Evolutionary conservation across 2,113 vertebrate genomes (phyloP).

Genomic region (Coturnix japonica): DNA sequence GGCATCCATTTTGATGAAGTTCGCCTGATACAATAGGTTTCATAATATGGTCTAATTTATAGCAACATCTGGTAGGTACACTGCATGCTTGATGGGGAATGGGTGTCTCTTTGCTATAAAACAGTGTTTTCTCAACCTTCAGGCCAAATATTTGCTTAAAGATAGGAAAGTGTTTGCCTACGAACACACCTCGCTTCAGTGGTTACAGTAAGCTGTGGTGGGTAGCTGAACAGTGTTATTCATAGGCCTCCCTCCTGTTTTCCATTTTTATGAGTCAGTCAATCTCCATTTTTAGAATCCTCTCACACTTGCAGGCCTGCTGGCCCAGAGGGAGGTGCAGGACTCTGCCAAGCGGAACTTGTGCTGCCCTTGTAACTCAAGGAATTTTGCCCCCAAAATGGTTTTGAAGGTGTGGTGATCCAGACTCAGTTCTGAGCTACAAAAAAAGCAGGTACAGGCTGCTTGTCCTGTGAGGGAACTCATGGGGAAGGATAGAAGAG

Average conservation of each 20-base stretch:
- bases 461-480: neutral
- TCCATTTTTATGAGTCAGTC: conserved; percentile 49
- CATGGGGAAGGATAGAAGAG: neutral
- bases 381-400: neutral
- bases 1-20: neutral
- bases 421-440: neutral
- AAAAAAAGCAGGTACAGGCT: neutral
- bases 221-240: conserved; percentile 10
- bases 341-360: neutral
- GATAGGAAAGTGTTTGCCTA: conserved; percentile 9
- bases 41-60: neutral
- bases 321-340: neutral
- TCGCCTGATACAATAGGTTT: neutral
- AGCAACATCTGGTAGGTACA: neutral
- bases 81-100: neutral
- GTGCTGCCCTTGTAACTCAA: neutral
- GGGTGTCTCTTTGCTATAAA: neutral
- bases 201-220: neutral
- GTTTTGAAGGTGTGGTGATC: neutral
- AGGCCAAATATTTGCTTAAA: conserved; percentile 51
- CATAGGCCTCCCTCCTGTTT: conserved; percentile 15
- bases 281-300: conserved; percentile 27
- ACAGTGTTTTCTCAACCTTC: conserved; percentile 10
- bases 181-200: neutral
- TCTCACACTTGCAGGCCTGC: neutral